Evolutionary conservation across 92 coral and sea anemone genomes (phyloP), one percentile per base, ranked within the genome.

Genomic region (Phenganax stokvisi): DNA sequence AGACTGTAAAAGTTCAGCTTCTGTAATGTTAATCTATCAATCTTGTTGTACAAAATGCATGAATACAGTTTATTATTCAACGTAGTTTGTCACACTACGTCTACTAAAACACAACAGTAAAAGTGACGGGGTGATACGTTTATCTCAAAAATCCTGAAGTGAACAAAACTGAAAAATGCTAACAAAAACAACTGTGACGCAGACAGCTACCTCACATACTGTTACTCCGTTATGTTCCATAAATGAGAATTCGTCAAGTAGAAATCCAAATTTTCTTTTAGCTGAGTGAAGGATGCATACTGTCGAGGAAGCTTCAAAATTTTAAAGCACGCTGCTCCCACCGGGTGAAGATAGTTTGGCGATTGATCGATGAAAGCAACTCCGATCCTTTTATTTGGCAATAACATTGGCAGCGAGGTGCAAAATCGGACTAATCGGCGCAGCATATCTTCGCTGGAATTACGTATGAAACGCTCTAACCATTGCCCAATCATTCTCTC

Each of bases 181-280:
- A 37, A 37, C 47, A 37, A 37, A 37, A 1, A 37, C 2, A 37
- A 5, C 47, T 37, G 5, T 37, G 47, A 37, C 25, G 25, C 47
- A 37, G 47, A 37, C 47, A 37, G 47, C 47, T 37, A 5, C 47
- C 47, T 5, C 47, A 37, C 47, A 37, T 37, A 56, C 47, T 51
- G 47, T 56, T 57, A 37, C 62, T 57, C 52, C 29, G 10, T 20
- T 20, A 76, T 56, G 44, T 61, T 64, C 68, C 71, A 76, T 56
- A 64, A 13, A 51, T 54, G 75, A 60, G 54, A 56, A 16, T 57
- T 63, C 60, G 15, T 28, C 56, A 81, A 81, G 57, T 81, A 81
- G n/a, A 81, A 81, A n/a, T 81, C 56, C 56, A 81, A 81, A 81
- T 81, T 81, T 81, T 69, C 77, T n/a, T 81, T 53, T 29, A 81